Conservation (phyloP, 2,113 vertebrate species). For the Gambusia affinis region DNA sequence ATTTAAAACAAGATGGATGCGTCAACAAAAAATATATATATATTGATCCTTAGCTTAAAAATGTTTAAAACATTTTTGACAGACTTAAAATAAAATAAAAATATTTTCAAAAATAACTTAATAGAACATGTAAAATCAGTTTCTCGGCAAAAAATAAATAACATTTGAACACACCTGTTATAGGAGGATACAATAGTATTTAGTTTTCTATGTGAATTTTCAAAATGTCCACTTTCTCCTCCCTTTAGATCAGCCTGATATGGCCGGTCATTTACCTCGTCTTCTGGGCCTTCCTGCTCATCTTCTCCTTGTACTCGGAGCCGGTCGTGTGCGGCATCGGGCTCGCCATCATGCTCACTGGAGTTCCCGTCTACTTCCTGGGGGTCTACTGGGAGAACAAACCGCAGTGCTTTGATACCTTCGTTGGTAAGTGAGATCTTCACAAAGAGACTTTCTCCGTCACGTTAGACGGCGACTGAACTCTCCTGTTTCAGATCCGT, state of each 20-base stretch:
- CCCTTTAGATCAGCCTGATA: slow-evolving; percentile 84
- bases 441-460: neutral
- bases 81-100: too few species aligned
- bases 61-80: too few species aligned
- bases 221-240: neutral
- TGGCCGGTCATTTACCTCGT: slow-evolving; percentile 90
- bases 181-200: neutral
- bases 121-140: too few species aligned
- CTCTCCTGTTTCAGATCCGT: too few species aligned
- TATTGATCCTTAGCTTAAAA: too few species aligned
- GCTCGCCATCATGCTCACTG: slow-evolving; percentile 92
- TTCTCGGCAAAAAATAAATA: neutral
- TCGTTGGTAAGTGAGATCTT: slow-evolving; percentile 81
- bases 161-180: neutral
- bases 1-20: too few species aligned
- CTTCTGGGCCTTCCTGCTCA: slow-evolving; percentile 92
- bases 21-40: too few species aligned
- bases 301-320: slow-evolving; percentile 92
- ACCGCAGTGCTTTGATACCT: slow-evolving; percentile 83
- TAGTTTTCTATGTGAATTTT: neutral
- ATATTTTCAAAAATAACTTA: too few species aligned
- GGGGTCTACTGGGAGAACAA: slow-evolving; percentile 91
- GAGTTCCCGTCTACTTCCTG: slow-evolving; percentile 91
- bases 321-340: slow-evolving; percentile 90
- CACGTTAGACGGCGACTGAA: too few species aligned